phyloP scores from a whole-genome alignment of 2,797 vertebrate species.

The Hippocampus kuda region DNA sequence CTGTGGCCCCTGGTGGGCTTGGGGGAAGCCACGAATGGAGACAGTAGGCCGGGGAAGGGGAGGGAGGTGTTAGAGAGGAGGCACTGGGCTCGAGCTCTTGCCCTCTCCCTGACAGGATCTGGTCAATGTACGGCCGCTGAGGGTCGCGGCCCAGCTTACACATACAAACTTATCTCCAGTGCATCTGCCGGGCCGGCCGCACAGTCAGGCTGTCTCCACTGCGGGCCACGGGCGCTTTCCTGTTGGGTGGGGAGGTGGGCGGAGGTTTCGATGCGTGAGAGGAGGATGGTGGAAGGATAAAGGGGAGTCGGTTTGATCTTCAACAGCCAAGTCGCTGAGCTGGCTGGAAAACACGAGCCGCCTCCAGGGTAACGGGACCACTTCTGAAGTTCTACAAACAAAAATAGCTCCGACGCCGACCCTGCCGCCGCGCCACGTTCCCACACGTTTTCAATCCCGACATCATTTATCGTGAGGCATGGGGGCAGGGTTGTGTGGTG shows the following conservation, averaged over 20 bases:
- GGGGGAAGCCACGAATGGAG: conserved; percentile 56
- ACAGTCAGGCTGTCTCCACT: conserved; percentile 97
- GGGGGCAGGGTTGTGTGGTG: not conserved
- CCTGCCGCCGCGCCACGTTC: conserved; percentile 48
- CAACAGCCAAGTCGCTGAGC: conserved; percentile 76
- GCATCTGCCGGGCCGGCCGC: conserved; percentile 88
- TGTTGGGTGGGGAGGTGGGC: conserved; percentile 58
- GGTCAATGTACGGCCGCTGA: conserved; percentile 97
- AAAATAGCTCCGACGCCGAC: conserved; percentile 66
- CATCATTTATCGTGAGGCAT: conserved; percentile 43
- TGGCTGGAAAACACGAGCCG: conserved; percentile 75
- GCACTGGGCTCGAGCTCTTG: conserved; percentile 67
- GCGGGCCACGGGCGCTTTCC: conserved; percentile 84
- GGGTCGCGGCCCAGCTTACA: conserved; percentile 94
- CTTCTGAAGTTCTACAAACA: conserved; percentile 68
- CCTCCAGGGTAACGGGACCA: conserved; percentile 66
- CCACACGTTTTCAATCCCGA: conserved; percentile 63
- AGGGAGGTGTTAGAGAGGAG: conserved; percentile 36
- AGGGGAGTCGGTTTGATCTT: conserved; percentile 23
- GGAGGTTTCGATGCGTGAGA: conserved; percentile 29
- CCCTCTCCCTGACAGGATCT: conserved; percentile 96
- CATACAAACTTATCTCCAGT: conserved; percentile 99
- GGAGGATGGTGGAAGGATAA: conserved; percentile 38
- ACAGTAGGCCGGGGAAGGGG: conserved; percentile 49
- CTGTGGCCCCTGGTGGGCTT: conserved; percentile 42